These are phyloP conservation scores for Macaria liturata DNA, from an alignment of 2,888 invertebrate genomes.

Conservation along the genomic window DNA sequence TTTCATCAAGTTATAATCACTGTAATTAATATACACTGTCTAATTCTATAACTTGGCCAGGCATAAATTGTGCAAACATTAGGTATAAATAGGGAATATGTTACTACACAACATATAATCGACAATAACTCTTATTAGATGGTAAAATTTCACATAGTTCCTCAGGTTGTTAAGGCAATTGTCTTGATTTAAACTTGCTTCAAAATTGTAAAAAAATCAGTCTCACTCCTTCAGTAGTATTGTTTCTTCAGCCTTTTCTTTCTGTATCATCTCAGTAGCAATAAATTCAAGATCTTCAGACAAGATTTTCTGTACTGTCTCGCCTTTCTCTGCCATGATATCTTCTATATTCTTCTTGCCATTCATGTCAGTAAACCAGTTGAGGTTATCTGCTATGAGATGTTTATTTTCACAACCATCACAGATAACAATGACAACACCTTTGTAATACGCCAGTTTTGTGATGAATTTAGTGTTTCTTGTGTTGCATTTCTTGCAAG, in stretches of 20 bases:
- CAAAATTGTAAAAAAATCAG: not conserved
- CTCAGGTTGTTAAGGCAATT: no score
- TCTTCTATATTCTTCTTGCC: slow-evolving; percentile 94
- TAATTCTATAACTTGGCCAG: no score
- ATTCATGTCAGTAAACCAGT: slow-evolving; percentile 94
- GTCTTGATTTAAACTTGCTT: not conserved
- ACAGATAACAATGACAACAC: slow-evolving; percentile 96
- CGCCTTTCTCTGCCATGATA: slow-evolving; percentile 93
- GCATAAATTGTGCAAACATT: no score
- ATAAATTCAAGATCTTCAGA: slow-evolving; percentile 77
- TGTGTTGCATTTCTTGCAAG: slow-evolving; percentile 93
- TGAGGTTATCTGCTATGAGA: slow-evolving; percentile 97
- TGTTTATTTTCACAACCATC: slow-evolving; percentile 94
- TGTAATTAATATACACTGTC: no score
- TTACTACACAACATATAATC: no score
- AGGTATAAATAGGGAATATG: no score
- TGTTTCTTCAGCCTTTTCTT: slow-evolving; percentile 38
- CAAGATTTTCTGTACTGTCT: slow-evolving; percentile 86
- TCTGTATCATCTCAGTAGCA: slow-evolving; percentile 60
- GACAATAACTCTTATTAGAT: no score
- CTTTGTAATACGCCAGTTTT: slow-evolving; percentile 92
- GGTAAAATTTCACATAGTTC: no score
- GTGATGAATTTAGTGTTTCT: slow-evolving; percentile 92
- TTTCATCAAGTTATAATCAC: no score
- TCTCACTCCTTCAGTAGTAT: slow-evolving; percentile 5